Conservation (phyloP, 2,888 invertebrate genomes). For the Griposia aprilina region DNA sequence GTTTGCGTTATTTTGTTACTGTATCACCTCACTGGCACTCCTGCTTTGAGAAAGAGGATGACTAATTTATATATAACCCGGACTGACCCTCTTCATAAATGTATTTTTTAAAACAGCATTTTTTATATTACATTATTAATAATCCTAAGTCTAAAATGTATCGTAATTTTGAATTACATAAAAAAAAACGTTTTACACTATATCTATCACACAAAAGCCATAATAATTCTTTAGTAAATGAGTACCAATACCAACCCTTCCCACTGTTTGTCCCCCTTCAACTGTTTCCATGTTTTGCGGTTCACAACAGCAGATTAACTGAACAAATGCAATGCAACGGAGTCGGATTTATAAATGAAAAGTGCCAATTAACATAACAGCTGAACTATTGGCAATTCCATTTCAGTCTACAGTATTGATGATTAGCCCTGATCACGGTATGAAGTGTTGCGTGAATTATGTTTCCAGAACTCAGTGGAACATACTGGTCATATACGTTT, state of each 20-base stretch:
- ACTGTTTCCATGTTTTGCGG: slow-evolving; percentile 28
- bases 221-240: background rate
- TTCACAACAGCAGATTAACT: slow-evolving; percentile 39
- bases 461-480: slow-evolving; percentile 50
- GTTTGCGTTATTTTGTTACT: slow-evolving; percentile 5
- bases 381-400: slow-evolving; percentile 43
- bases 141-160: background rate
- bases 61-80: background rate
- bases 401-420: slow-evolving; percentile 44
- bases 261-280: background rate
- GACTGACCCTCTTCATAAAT: background rate
- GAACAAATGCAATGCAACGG: slow-evolving; percentile 21
- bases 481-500: slow-evolving; percentile 67
- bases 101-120: background rate
- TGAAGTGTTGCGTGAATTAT: slow-evolving; percentile 54
- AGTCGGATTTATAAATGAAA: slow-evolving; percentile 43
- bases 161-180: background rate
- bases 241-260: slow-evolving; percentile 26
- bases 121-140: background rate
- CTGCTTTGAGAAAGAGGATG: slow-evolving; percentile 7
- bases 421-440: slow-evolving; percentile 58
- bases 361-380: slow-evolving; percentile 39
- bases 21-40: slow-evolving; percentile 3
- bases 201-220: background rate
- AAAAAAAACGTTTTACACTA: background rate